A percentile compares a stretch with the other conserved stretches of the same genome.
phyloP scores from a whole-genome alignment of 2,888 invertebrate genomes.

The Lepetodrilus schrolli region DNA sequence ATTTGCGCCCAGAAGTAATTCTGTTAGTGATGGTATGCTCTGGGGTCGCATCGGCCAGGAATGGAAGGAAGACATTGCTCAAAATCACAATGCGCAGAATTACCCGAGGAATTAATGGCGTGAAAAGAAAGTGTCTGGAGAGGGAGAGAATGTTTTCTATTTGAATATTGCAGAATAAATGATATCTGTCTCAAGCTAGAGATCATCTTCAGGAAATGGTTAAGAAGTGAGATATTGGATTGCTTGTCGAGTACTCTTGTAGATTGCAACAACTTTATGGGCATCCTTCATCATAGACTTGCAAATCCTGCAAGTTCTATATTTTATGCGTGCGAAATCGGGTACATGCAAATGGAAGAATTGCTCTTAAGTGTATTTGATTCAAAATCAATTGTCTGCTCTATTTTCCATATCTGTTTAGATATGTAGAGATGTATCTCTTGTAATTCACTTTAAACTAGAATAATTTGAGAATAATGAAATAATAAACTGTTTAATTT shows the following conservation, averaged over 20 bases:
- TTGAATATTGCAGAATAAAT: constrained; percentile 27
- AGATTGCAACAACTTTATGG: constrained; percentile 12
- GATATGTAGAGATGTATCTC: no score
- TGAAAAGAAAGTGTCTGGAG: constrained; percentile 20
- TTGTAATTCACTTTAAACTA: no score
- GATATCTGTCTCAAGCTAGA: constrained; percentile 17
- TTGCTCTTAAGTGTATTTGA: no score
- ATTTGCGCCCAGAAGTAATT: constrained; percentile 14
- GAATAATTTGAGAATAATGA: no score
- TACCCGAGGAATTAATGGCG: constrained; percentile 14
- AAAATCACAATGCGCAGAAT: constrained; percentile 15
- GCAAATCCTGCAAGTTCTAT: constrained; percentile 2
- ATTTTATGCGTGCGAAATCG: no score
- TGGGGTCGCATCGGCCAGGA: neutral
- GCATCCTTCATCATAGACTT: constrained; percentile 3
- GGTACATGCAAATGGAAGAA: constrained; percentile 13
- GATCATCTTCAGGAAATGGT: neutral
- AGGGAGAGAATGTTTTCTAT: constrained; percentile 25
- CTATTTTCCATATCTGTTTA: no score
- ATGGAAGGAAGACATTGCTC: neutral
- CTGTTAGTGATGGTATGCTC: neutral
- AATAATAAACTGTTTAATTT: no score
- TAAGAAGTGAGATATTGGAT: constrained; percentile 4
- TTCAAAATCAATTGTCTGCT: no score
- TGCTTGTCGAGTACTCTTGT: neutral